Base-by-base conservation (phyloP, 2,797 vertebrate genomes). In the Phrynocephalus forsythii region DNA sequence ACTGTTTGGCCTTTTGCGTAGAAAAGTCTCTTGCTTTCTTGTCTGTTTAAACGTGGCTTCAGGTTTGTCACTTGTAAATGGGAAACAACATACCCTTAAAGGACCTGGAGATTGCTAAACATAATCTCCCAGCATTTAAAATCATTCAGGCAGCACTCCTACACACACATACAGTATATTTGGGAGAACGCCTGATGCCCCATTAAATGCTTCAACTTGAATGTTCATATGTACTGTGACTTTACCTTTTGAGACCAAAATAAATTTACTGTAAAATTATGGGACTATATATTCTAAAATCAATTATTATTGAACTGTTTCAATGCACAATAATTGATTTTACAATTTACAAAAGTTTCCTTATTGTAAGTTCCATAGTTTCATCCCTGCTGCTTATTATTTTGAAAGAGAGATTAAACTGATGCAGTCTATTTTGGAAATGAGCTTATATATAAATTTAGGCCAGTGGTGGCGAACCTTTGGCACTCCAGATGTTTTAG, bases 261-360 rank as follows among this genome's bases (percentile, higher is more conserved):
- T 71, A 87, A 88, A 44, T 89, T 86, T 82, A 4, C 20, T 86
- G 63, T 90, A 22, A 73, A 75, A 5, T 24, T 85, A 33, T 88
- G 15, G 81, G 79, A 66, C 6, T 79, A 72, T 75, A 50, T 85
- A 63, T 90, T 38, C 38, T 38, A 38, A 38, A 38, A 38, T 38
- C 38, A 38, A 38, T 38, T 38, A 38, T 38, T 38, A 38, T 38
- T 38, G 77, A 79, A 81, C 76, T 38, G 28, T 13, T 82, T 73
- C 48, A 56, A 16, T 90, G 89, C 89, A 84, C 83, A 82, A 88
- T 77, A 85, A 86, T 85, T 30, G n/a, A 75, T 80, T 88, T 93
- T 63, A 52, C 38, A 68, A 52, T 30, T 24, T 44, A n/a, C 18
- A 30, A n/a, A 56, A n/a, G 0, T 18, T 89, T 66, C 82, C 1